A percentile compares a stretch with the other conserved stretches of the same genome.
Conservation (phyloP, 2,888 invertebrate species). For the Rotaria sp. region DNA sequence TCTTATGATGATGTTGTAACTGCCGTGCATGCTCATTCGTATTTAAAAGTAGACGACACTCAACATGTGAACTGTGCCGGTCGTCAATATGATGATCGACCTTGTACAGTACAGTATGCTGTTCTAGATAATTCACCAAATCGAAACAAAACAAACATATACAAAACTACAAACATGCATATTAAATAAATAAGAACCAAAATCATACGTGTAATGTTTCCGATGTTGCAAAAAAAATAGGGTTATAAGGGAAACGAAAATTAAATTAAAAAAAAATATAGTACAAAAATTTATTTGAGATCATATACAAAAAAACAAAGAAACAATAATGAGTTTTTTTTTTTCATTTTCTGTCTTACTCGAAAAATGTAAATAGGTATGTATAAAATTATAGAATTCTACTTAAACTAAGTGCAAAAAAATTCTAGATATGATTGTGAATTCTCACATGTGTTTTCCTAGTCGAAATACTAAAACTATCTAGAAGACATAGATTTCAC, state of each 20-base stretch:
- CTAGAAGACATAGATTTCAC: not conserved
- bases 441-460: not conserved
- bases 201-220: not conserved
- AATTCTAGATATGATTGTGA: not conserved
- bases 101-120: not conserved
- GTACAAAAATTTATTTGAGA: not conserved
- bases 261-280: no score
- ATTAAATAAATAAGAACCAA: not conserved
- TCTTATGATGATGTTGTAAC: not conserved
- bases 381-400: not conserved
- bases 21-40: not conserved
- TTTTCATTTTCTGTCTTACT: not conserved
- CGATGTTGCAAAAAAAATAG: not conserved
- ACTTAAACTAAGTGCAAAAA: not conserved
- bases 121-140: not conserved
- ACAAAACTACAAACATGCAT: conserved; percentile 8
- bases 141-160: not conserved
- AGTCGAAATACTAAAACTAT: not conserved
- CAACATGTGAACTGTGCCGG: not conserved
- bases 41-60: conserved; percentile 5
- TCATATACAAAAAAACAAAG: not conserved
- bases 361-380: not conserved
- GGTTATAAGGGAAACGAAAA: not conserved
- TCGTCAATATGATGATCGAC: not conserved
- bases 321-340: not conserved